A percentile compares a stretch with the other conserved stretches of the same genome.
These are phyloP conservation scores for Ptychobarbus kaznakovi DNA, from an alignment of 2,797 vertebrate genomes.

Conservation along the genomic window DNA sequence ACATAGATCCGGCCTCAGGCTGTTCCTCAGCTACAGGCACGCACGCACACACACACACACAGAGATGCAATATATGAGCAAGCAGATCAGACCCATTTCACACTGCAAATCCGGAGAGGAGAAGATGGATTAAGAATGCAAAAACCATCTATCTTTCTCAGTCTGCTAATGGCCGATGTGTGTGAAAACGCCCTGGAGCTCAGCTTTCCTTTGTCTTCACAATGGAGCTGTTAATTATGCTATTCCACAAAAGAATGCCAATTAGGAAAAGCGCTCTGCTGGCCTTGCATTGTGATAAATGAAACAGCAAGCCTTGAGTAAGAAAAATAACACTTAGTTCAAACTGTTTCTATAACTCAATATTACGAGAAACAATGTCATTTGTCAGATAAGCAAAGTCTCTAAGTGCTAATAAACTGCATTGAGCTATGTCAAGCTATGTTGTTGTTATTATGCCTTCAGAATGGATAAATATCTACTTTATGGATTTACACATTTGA, in stretches of 20 bases:
- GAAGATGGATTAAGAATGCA: conserved; percentile 39
- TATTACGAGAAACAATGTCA: neutral
- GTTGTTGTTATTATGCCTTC: conserved; percentile 2
- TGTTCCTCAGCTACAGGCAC: conserved; percentile 88
- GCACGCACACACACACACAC: neutral
- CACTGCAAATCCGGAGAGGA: neutral
- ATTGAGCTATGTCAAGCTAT: neutral
- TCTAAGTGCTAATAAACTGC: neutral
- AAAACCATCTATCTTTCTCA: conserved; percentile 20
- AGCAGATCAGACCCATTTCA: conserved; percentile 24
- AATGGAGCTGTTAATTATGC: conserved; percentile 63
- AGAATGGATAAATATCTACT: neutral
- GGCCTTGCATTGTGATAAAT: conserved; percentile 65
- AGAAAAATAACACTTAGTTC: conserved; percentile 27
- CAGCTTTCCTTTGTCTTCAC: conserved; percentile 43
- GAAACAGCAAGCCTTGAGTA: conserved; percentile 44
- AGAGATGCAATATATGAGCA: neutral
- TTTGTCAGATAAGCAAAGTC: conserved; percentile 9
- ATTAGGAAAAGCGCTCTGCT: conserved; percentile 51
- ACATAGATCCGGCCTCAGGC: conserved; percentile 90
- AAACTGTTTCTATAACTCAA: conserved; percentile 28
- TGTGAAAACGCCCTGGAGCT: conserved; percentile 50
- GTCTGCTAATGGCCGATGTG: conserved; percentile 49
- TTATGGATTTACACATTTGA: neutral
- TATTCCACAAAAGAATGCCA: conserved; percentile 63